Evolutionary conservation across 2,113 vertebrate genomes (phyloP), one percentile per base, ranked within the genome.

Genomic region (Tragelaphus scriptus): DNA sequence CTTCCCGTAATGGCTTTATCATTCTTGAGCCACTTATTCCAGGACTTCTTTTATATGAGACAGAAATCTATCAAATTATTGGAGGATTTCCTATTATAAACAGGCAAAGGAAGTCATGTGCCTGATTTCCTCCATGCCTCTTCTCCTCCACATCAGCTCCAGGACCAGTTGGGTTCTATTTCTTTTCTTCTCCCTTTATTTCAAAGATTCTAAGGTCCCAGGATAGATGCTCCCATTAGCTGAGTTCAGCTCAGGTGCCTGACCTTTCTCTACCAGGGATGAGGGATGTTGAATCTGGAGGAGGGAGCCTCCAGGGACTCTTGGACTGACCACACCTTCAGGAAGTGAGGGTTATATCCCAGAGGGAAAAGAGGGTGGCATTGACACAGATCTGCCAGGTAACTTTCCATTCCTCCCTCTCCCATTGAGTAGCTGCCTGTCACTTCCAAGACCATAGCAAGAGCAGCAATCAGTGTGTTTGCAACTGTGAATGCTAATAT

Each of bases 361-460:
- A 30, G 17, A 75, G 59, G 59, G 85, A 80, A 77, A 23, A 11
- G 13, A 28, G 16, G 32, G 19, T 28, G 9, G 11, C 26, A 8
- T 40, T 30, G 30, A 21, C 30, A 17, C 40, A 86, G 8, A 9
- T 1, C 16, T 19, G 16, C 40, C 61, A 13, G 6, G 1, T 51
- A 59, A 28, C 15, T 10, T 3, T 32, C 36, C 14, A 3, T 14
- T 28, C 9, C 47, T 86, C 25, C 4, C 12, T 25, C n/a, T 61
- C 55, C 84, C 4, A 0, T 5, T 14, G 6, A 87, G 30, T 5
- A 89, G 8, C 8, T 2, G 8, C 8, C 1, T 2, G 8, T 6
- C 11, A 26, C 30, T 56, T 36, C 49, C 6, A 25, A 44, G 47
- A 10, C 56, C 21, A 2, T 0, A 14, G 88, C 10, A 84, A 6